phyloP scores from a whole-genome alignment of 2,888 invertebrate genomes.

The Parnassius glacialis region DNA sequence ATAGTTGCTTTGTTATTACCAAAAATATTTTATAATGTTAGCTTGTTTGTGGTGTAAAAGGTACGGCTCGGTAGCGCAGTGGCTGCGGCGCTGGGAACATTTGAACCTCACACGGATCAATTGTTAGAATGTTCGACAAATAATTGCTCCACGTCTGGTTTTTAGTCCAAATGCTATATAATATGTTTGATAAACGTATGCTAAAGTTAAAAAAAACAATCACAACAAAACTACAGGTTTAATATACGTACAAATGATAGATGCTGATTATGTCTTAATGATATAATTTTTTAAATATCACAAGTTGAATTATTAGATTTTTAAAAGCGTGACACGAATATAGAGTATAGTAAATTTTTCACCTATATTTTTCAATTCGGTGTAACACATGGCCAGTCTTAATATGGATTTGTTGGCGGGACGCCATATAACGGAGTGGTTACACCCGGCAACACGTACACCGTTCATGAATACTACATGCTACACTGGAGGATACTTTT shows the following conservation, averaged over 20 bases:
- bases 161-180: too few relatives aligned
- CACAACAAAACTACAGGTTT: background rate
- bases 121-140: too few relatives aligned
- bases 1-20: too few relatives aligned
- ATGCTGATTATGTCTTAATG: too few relatives aligned
- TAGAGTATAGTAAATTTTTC: constrained; percentile 21
- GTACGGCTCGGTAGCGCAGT: too few relatives aligned
- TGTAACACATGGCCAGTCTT: constrained; percentile 44
- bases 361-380: constrained; percentile 33
- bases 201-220: background rate
- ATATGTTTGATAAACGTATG: background rate
- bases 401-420: constrained; percentile 59
- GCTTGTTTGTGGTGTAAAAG: too few relatives aligned
- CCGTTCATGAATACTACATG: constrained; percentile 50
- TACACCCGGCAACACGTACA: constrained; percentile 37
- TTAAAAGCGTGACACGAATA: background rate
- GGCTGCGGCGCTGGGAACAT: too few relatives aligned
- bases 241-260: background rate
- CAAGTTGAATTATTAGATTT: background rate
- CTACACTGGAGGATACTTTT: constrained; percentile 37
- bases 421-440: constrained; percentile 52
- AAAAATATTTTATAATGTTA: too few relatives aligned
- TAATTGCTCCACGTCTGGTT: too few relatives aligned
- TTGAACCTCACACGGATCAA: too few relatives aligned
- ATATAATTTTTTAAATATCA: too few relatives aligned